Conservation (phyloP, 2,888 invertebrate species). For the Diplolepis rosae region DNA sequence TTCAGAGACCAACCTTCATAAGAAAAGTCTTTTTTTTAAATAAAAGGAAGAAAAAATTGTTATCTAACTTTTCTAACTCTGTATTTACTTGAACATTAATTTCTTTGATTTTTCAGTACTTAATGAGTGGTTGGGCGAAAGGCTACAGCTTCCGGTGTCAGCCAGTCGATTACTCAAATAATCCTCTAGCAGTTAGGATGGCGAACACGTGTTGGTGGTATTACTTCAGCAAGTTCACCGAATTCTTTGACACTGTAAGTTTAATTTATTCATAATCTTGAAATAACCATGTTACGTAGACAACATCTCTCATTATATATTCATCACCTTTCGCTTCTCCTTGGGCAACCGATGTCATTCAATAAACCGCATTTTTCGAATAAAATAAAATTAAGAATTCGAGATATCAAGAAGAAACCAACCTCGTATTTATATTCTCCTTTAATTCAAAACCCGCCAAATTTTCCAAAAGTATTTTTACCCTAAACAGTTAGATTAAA, state of each 20-base stretch:
- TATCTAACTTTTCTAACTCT: too few relatives aligned
- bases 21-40: too few relatives aligned
- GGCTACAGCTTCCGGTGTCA: conserved; percentile 93
- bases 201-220: conserved; percentile 97
- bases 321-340: background rate
- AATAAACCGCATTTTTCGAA: background rate
- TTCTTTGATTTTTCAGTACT: conserved; percentile 78
- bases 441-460: too few relatives aligned
- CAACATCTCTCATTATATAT: background rate
- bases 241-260: conserved; percentile 94
- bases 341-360: background rate
- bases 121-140: conserved; percentile 93
- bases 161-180: conserved; percentile 91
- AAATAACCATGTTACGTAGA: background rate
- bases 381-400: too few relatives aligned
- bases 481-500: too few relatives aligned
- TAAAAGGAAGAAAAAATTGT: too few relatives aligned
- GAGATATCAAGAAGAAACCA: too few relatives aligned
- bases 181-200: conserved; percentile 90
- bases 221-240: conserved; percentile 97
- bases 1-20: too few relatives aligned
- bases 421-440: too few relatives aligned
- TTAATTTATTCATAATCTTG: background rate
- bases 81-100: too few relatives aligned
- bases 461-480: too few relatives aligned